Conservation (phyloP, 1,140 invertebrate genomes). For the Mya arenaria region DNA sequence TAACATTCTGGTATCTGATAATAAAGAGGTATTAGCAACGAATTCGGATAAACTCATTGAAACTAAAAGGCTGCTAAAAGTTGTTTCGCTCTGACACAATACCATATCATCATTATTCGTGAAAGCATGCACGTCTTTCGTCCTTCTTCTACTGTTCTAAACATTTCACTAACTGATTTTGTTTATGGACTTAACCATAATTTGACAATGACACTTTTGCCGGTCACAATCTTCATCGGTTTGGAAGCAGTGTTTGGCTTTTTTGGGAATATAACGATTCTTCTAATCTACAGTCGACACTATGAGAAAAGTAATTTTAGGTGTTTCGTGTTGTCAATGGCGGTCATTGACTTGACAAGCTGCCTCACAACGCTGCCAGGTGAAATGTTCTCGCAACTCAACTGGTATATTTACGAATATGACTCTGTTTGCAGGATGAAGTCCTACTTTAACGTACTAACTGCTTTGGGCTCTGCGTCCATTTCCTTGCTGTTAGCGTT, state of each 20-base stretch:
- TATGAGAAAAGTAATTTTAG: conserved; percentile 56
- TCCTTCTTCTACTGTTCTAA: too few relatives aligned
- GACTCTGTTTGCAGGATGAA: conserved; percentile 59
- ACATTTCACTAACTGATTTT: too few relatives aligned
- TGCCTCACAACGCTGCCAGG: conserved; percentile 65
- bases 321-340: conserved; percentile 62
- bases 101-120: too few relatives aligned
- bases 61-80: too few relatives aligned
- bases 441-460: conserved; percentile 59
- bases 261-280: conserved; percentile 61
- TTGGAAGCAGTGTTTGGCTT: conserved; percentile 57
- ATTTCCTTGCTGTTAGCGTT: conserved; percentile 62
- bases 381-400: conserved; percentile 63
- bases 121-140: too few relatives aligned
- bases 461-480: conserved; percentile 59
- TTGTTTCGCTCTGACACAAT: too few relatives aligned
- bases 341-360: conserved; percentile 63
- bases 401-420: conserved; percentile 64
- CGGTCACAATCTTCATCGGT: conserved; percentile 56
- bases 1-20: too few relatives aligned
- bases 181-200: conserved; percentile 50
- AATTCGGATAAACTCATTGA: too few relatives aligned
- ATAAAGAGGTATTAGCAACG: too few relatives aligned
- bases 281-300: conserved; percentile 59
- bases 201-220: conserved; percentile 47